phyloP scores from a whole-genome alignment of 2,888 invertebrate species.

The Pammene aurita region DNA sequence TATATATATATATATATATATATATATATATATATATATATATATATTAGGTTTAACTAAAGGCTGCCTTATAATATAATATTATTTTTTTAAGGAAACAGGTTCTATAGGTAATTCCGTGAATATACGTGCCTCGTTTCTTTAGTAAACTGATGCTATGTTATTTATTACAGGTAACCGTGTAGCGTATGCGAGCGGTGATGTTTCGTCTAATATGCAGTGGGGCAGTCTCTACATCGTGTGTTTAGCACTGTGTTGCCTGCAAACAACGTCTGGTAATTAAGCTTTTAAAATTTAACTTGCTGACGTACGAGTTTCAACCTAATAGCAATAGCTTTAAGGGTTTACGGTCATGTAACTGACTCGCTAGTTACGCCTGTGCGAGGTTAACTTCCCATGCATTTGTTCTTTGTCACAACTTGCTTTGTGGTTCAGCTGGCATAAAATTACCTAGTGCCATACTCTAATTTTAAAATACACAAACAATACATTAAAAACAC shows the following conservation, averaged over 20 bases:
- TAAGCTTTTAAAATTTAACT: conserved; percentile 35
- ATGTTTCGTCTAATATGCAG: conserved; percentile 80
- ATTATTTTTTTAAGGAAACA: too few relatives aligned
- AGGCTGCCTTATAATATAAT: too few relatives aligned
- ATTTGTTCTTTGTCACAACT: neutral
- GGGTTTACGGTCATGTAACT: neutral
- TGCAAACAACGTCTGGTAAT: conserved; percentile 76
- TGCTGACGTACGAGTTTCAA: neutral
- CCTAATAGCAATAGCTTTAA: neutral
- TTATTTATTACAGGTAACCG: conserved; percentile 61
- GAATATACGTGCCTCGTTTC: too few relatives aligned
- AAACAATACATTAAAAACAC: too few relatives aligned
- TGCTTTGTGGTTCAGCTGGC: neutral
- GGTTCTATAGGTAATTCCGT: too few relatives aligned
- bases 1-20: too few relatives aligned
- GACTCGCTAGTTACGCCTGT: conserved; percentile 2
- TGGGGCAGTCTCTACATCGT: conserved; percentile 77
- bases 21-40: too few relatives aligned
- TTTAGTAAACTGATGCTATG: conserved; percentile 24
- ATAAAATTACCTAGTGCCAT: too few relatives aligned
- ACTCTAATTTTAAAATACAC: too few relatives aligned
- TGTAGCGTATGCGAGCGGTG: conserved; percentile 72
- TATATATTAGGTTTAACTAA: too few relatives aligned
- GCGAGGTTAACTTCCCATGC: conserved; percentile 1
- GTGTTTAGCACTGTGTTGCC: conserved; percentile 77